Base-by-base conservation (phyloP, 1,140 invertebrate species). In the Pissodes strobi region DNA sequence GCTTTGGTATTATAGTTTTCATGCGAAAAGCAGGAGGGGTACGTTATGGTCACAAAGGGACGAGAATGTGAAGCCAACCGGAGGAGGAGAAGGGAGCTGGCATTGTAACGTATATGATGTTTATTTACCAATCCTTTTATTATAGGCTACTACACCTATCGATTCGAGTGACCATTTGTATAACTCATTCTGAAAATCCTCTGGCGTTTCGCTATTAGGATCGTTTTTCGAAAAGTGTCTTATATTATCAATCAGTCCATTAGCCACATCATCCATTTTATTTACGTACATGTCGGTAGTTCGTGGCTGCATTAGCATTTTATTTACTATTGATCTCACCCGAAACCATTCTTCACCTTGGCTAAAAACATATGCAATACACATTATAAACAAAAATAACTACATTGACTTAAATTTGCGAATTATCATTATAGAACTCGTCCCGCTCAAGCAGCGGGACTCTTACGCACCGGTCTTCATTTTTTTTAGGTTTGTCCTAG, bases 81-180 rank as follows among this genome's bases (percentile, higher is more conserved):
- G n/a, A n/a, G n/a, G n/a, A n/a, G n/a, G n/a, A n/a, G n/a, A n/a
- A n/a, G n/a, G n/a, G n/a, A n/a, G n/a, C n/a, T n/a, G n/a, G n/a
- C n/a, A n/a, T n/a, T n/a, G n/a, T n/a, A n/a, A n/a, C n/a, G n/a
- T n/a, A n/a, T n/a, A n/a, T n/a, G n/a, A n/a, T n/a, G n/a, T 19
- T 1, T 46, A 9, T 43, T 57, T 64, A 66, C 72, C 86, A 10
- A 92, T 75, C 10, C 87, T 79, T 10, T 81, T 81, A 30, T 91
- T 87, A 30, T 91, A 76, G 1, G 88, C 88, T 1, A 92, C 82
- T 4, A 84, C 74, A 0, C 81, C 84, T 2, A 90, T 86, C 0
- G 86, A 87, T 72, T 91, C 89, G 13, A 91, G 71, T 1, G 87
- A 79, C 85, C 88, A 87, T 70, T 87, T 83, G 70, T 85, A 86